A percentile compares a stretch with the other conserved stretches of the same genome.
These are phyloP conservation scores for Propithecus perrieri DNA, from an alignment of 2,797 vertebrate genomes.

Conservation along the genomic window DNA sequence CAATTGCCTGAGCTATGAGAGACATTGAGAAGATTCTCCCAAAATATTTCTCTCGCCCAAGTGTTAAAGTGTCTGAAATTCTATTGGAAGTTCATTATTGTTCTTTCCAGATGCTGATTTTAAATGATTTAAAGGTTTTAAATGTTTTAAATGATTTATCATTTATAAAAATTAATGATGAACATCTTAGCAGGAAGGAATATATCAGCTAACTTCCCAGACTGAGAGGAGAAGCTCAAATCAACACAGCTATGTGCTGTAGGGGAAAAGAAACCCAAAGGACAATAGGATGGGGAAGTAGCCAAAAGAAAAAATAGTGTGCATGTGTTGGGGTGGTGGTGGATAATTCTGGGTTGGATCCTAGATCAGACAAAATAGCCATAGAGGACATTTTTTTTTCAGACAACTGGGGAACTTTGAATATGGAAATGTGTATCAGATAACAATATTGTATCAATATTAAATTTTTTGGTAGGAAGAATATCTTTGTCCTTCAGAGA, in stretches of 20 bases:
- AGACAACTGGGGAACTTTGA: background rate
- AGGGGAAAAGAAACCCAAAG: background rate
- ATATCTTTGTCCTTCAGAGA: background rate
- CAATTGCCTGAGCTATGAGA: background rate
- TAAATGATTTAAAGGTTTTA: background rate
- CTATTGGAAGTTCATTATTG: background rate
- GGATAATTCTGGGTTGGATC: background rate
- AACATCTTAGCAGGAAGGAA: background rate
- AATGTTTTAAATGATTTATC: background rate
- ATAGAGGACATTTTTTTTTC: background rate
- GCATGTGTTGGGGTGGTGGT: background rate
- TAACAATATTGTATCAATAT: background rate
- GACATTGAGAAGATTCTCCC: background rate
- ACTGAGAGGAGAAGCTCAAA: background rate
- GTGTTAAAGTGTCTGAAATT: background rate
- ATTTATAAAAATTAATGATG: background rate
- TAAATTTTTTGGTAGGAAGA: background rate
- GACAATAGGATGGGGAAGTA: background rate
- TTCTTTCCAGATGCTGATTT: background rate
- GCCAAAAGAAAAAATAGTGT: background rate
- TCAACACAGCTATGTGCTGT: background rate
- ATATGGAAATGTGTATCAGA: background rate
- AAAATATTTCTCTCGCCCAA: background rate
- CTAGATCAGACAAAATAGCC: background rate
- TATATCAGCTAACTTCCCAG: background rate